Base-by-base conservation (phyloP, 1,140 invertebrate genomes). In the Heliconius himera region DNA sequence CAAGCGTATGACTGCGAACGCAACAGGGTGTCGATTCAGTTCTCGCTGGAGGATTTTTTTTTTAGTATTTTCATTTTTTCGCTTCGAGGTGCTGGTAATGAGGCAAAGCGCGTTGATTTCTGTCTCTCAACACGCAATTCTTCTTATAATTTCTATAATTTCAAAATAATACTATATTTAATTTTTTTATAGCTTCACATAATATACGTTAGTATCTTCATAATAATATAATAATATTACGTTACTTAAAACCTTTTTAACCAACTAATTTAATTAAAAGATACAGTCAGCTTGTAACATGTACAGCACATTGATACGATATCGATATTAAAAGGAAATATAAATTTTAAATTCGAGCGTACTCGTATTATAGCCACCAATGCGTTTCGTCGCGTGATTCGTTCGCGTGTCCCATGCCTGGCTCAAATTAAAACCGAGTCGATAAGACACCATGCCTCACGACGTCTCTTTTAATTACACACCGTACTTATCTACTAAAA, bases 391-490 rank as follows among this genome's bases (percentile, higher is more conserved):
- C 85, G 91, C 91, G 90, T 93, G 91, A 90, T 86, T 81, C 77
- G 79, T 84, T 93, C 84, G 90, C 91, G 91, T 93, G 91, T 90
- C 85, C 84, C 90, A 87, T 89, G 91, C 88, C 75, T 83, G 87
- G 75, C 89, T 93, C 91, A 93, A 93, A 93, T 93, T 93, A 93
- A 93, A 92, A 88, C 83, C 83, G 73, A 82, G 79, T 83, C 89
- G 90, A 91, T 91, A 93, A 91, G 88, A 91, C 89, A 88, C 90
- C 83, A 83, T 84, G 86, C 76, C 85, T 92, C 91, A 92, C 90
- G 90, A 93, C 91, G 88, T 90, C 88, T 89, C 86, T 88, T 91
- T 93, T 93, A 93, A 93, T 93, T 93, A 93, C 90, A 88, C 91
- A 93, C 60, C 60, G 9, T 66, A 66, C 60, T 66, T 66, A 66